Evolutionary conservation across 2,888 invertebrate species (phyloP), one percentile per base, ranked within the genome.

Genomic region (Drosophila gaucha): DNA sequence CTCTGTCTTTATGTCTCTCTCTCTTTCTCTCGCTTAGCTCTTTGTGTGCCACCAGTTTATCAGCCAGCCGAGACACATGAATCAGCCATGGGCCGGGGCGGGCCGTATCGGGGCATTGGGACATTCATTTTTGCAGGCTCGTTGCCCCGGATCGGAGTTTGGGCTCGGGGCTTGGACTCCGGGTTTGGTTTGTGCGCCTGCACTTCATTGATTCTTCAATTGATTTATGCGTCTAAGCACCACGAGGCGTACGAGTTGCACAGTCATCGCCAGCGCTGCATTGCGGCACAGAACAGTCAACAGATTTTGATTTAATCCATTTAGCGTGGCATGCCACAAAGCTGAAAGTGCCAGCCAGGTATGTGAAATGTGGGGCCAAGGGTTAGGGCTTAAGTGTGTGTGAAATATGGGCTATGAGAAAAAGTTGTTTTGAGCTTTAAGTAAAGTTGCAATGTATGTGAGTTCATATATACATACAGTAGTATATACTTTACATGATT

Each of bases 191-290:
- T 8, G 46, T 65, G 75, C 54, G 74, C 63, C 72, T 75, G 69
- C 76, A 74, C 78, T 78, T 78, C 79, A 78, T 78, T 78, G 78
- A 78, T 78, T 78, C 76, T 65, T 76, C 73, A 78, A 63, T 73
- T 78, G 78, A 78, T 78, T 78, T 78, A 78, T 78, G 78, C 56
- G 64, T 74, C 78, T 78, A 78, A 71, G 74, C 73, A 52, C 38
- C 67, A 47, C 28, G 35, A 41, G 50, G 43, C 47, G 47, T 26
- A 36, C 38, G 65, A 59, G 70, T 64, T 36, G 50, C 54, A 65
- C 70, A 67, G 36, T 64, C 74, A 52, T 39, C 57, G 67, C 67
- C 62, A 54, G 10, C 46, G 58, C 56, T 72, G 76, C 72, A 54
- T 26, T 64, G 72, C 63, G 63, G 16, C 73, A 64, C 36, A 36